Conservation (phyloP, 2,797 vertebrate species). For the Threskiornis aethiopicus region DNA sequence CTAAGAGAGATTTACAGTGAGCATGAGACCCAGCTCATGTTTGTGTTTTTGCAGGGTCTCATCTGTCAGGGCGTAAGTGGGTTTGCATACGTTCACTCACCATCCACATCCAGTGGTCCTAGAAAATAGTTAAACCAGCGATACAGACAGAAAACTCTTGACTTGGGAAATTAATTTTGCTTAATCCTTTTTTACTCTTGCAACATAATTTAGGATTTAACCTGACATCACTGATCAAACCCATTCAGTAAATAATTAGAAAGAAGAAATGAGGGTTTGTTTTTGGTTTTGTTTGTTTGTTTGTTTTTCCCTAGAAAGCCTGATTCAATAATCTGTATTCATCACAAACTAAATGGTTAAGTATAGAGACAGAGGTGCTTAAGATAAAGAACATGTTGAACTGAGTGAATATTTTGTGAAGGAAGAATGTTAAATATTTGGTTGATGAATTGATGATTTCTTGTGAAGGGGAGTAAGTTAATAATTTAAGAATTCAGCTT, state of each 20-base stretch:
- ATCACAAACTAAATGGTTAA: neutral
- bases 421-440: neutral
- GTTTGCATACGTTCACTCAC: accelerated
- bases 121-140: neutral
- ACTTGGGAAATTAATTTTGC: neutral
- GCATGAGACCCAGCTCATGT: neutral
- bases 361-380: neutral
- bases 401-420: neutral
- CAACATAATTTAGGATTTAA: neutral
- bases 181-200: neutral
- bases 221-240: neutral
- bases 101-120: neutral
- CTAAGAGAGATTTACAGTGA: neutral
- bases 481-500: neutral
- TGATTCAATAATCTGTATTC: neutral
- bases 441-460: conserved; percentile 4
- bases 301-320: neutral
- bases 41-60: neutral
- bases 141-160: neutral
- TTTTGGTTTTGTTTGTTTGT: neutral
- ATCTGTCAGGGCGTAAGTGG: accelerated
- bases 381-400: neutral
- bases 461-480: neutral
- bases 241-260: neutral
- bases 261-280: neutral